Conservation (phyloP, 2,888 invertebrate genomes). For the Tiliacea citrago region DNA sequence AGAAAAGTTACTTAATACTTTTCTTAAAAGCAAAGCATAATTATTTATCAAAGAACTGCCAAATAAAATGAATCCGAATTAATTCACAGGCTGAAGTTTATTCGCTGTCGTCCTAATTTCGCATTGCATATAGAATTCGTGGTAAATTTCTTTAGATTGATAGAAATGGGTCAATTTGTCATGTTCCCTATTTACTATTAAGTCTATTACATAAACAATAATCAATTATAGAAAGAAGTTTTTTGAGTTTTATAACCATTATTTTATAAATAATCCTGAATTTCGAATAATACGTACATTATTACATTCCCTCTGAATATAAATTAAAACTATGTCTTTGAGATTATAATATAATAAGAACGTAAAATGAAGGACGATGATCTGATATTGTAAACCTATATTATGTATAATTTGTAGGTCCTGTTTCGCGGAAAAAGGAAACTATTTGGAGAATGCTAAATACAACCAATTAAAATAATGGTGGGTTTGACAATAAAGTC, state of each 20-base stretch:
- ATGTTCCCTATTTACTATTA: constrained; percentile 21
- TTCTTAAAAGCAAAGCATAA: constrained; percentile 5
- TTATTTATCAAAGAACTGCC: constrained; percentile 38
- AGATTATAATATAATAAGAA: too few relatives aligned
- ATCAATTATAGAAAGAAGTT: constrained; percentile 3
- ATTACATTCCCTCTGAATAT: not conserved
- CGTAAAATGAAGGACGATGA: not conserved
- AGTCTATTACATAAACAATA: not conserved
- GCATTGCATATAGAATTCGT: constrained; percentile 57
- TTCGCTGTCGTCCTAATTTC: constrained; percentile 38
- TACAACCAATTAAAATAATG: not conserved
- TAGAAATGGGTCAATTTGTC: constrained; percentile 65
- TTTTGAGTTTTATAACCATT: not conserved
- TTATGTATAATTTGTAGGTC: not conserved
- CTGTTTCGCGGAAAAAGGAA: not conserved
- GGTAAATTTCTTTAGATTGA: constrained; percentile 64
- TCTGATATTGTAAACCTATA: not conserved
- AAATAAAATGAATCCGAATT: constrained; percentile 38
- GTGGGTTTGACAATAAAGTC: not conserved
- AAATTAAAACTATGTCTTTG: not conserved
- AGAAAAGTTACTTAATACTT: constrained; percentile 3
- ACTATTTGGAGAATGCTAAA: too few relatives aligned
- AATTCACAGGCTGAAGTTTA: constrained; percentile 25
- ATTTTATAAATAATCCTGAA: not conserved
- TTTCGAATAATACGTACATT: not conserved